These are phyloP conservation scores for Euzophera pinguis DNA, from an alignment of 2,888 invertebrate species.

Conservation along the genomic window DNA sequence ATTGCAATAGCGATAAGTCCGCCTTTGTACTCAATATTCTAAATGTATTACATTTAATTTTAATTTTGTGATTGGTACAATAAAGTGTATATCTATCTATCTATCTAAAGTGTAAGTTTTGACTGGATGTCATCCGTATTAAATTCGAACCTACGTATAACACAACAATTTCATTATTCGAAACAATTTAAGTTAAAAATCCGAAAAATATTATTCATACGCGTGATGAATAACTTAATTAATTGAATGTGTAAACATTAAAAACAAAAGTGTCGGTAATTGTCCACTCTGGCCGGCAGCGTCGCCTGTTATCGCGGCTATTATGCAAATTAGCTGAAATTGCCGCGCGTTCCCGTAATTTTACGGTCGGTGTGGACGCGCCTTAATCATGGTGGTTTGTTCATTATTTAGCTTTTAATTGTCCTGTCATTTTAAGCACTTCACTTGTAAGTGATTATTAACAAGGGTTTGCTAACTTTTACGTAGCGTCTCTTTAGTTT, in stretches of 20 bases:
- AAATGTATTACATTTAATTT: too few relatives aligned
- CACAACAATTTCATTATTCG: too few relatives aligned
- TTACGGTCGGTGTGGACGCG: background rate
- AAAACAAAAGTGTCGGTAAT: slow-evolving; percentile 17
- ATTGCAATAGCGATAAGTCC: too few relatives aligned
- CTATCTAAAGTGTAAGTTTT: too few relatives aligned
- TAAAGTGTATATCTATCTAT: too few relatives aligned
- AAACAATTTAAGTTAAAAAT: background rate
- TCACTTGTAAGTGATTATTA: too few relatives aligned
- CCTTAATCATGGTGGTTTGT: slow-evolving; percentile 3
- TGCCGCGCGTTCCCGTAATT: slow-evolving; percentile 29
- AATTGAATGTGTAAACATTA: slow-evolving; percentile 30
- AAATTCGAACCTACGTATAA: too few relatives aligned
- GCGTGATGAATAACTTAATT: slow-evolving; percentile 27
- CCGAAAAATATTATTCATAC: background rate
- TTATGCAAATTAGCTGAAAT: slow-evolving; percentile 69
- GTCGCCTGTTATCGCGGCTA: slow-evolving; percentile 54
- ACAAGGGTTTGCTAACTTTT: too few relatives aligned
- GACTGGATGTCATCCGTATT: too few relatives aligned
- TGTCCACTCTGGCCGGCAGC: slow-evolving; percentile 38
- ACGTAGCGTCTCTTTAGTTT: too few relatives aligned
- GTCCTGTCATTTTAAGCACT: background rate
- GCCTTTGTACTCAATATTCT: too few relatives aligned
- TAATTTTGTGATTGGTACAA: too few relatives aligned
- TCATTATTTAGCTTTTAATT: slow-evolving; percentile 1